Evolutionary conservation across 2,888 invertebrate species (phyloP).

Genomic region (Tanypteryx hageni): DNA sequence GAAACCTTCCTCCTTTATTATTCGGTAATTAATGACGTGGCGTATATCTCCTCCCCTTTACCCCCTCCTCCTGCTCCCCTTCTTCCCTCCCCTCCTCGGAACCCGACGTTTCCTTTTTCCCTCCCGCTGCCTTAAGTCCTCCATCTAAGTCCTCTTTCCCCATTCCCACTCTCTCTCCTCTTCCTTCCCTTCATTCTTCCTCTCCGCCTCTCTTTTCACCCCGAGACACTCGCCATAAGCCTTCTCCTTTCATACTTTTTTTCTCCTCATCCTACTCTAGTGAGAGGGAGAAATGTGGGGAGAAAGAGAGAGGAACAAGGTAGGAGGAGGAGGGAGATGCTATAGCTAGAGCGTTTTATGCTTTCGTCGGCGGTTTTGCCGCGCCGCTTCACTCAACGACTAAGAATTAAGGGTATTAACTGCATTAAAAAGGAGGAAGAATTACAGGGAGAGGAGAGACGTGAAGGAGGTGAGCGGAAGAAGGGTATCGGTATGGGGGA

Average conservation of each 20-base stretch:
- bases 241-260: neutral
- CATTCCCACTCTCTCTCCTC: neutral
- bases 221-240: slow-evolving; percentile 26
- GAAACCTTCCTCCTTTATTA: slow-evolving; percentile 61
- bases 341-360: slow-evolving; percentile 36
- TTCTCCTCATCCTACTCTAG: neutral
- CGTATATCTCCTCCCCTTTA: slow-evolving; percentile 15
- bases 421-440: slow-evolving; percentile 58
- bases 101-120: neutral
- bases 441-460: neutral
- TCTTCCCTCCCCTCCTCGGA: neutral
- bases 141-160: slow-evolving; percentile 2
- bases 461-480: neutral
- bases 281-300: neutral
- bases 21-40: slow-evolving; percentile 63
- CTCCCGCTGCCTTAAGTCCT: neutral
- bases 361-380: slow-evolving; percentile 62
- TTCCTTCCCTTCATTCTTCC: neutral
- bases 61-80: neutral
- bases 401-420: slow-evolving; percentile 64
- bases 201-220: neutral
- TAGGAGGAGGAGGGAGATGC: slow-evolving; percentile 38
- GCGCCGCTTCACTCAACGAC: slow-evolving; percentile 55
- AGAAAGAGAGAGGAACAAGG: neutral
- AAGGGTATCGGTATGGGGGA: neutral